Percentiles rank a stretch among this genome's conserved stretches.
phyloP scores from a whole-genome alignment of 2,113 vertebrate genomes.

The Machaerirhynchus nigripectus region DNA sequence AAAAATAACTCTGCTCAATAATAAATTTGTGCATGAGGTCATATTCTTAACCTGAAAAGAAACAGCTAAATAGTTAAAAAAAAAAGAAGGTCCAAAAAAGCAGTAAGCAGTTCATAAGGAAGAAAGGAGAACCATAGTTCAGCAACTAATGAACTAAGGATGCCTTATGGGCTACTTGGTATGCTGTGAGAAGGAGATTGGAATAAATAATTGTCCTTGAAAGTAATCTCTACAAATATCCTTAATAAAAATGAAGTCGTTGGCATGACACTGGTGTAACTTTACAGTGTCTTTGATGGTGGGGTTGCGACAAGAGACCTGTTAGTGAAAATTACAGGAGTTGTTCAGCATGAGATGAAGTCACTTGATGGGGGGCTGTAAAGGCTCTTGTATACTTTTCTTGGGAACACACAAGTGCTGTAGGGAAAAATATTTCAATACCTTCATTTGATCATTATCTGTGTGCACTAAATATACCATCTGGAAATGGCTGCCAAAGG shows the following conservation, averaged over 20 bases:
- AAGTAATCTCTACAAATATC: not conserved
- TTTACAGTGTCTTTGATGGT: not conserved
- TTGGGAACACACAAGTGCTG: not conserved
- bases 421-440: not conserved
- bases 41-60: not conserved
- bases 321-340: not conserved
- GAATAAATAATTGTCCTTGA: not conserved
- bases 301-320: not conserved
- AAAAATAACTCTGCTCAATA: not conserved
- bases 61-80: not conserved
- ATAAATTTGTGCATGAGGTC: not conserved
- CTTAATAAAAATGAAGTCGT: not conserved
- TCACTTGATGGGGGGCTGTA: not conserved
- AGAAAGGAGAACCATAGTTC: not conserved
- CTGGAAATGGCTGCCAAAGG: not conserved
- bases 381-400: not conserved
- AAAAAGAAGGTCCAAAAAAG: not conserved
- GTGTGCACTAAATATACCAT: not conserved
- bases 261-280: not conserved
- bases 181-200: not conserved
- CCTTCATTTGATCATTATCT: not conserved
- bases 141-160: not conserved
- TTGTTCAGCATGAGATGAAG: not conserved
- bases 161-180: not conserved
- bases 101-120: not conserved